Evolutionary conservation across 2,888 invertebrate species (phyloP), one percentile per base, ranked within the genome.

Genomic region (Phengaris arion): DNA sequence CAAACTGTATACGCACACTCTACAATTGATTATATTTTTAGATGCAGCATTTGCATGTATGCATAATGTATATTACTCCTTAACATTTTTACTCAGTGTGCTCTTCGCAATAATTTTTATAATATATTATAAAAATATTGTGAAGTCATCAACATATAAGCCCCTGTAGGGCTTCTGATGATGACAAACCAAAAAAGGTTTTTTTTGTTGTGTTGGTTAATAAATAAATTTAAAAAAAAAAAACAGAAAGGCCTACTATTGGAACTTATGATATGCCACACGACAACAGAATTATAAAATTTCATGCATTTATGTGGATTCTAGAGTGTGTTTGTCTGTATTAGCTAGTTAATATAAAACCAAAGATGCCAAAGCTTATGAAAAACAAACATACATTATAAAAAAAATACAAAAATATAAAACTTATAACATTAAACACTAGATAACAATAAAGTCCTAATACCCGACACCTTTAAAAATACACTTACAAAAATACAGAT

Each of bases 391-490:
- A 75, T 68, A 69, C 75, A 57, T 75, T 69, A 75, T 75, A 69
- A 46, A 15, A 69, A 35, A 35, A 2, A 68, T 54, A 54, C 45
- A 68, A 46, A 48, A 54, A 46, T 45, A 75, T 75, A 75, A 46
- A 51, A 46, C 48, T n/a, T 57, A 75, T 69, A 70, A 48, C n/a
- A 51, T 22, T 46, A 69, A 57, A 55, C 35, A 57, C 55, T 75
- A 69, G 22, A 55, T 45, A 68, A 75, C 22, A 75, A 48, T 48
- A 35, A 55, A 12, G 6, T 52, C 74, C 74, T 74, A 74, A 68
- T n/a, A 74, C 45, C 45, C 54, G 68, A 69, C 75, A 74, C 74
- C 64, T 74, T 74, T 74, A 64, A 7, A 54, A 73, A 69, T 64
- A 64, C 59, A 59, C 35, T 45, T 35, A 70, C 46, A 15, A 22